A percentile compares a stretch with the other conserved stretches of the same genome.
These are phyloP conservation scores for Liodrosophila aerea DNA, from an alignment of 2,888 invertebrate genomes.

Conservation along the genomic window DNA sequence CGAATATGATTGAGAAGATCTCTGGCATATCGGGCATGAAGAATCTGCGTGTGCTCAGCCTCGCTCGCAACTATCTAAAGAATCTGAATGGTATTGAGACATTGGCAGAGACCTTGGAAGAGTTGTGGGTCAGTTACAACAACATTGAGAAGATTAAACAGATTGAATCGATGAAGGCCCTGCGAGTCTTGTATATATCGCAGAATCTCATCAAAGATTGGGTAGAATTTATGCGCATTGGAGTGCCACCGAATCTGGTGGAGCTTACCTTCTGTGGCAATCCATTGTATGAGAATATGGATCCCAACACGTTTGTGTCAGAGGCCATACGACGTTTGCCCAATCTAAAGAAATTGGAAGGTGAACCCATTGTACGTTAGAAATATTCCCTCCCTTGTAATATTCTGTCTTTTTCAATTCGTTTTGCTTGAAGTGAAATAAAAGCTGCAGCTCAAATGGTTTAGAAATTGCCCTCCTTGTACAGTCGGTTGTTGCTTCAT, in stretches of 20 bases:
- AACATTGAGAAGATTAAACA: constrained; percentile 96
- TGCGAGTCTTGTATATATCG: constrained; percentile 92
- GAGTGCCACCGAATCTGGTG: constrained; percentile 87
- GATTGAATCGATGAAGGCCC: constrained; percentile 89
- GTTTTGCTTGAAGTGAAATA: constrained; percentile 31
- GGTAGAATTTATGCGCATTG: constrained; percentile 92
- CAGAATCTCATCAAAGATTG: constrained; percentile 95
- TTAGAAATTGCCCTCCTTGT: neutral
- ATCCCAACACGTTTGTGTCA: constrained; percentile 87
- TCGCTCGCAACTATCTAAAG: constrained; percentile 96
- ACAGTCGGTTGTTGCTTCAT: neutral
- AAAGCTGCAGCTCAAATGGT: constrained; percentile 25
- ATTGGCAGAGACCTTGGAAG: constrained; percentile 92
- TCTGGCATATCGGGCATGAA: constrained; percentile 91
- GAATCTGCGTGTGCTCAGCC: constrained; percentile 91
- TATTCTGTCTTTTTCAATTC: neutral
- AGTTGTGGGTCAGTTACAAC: constrained; percentile 98
- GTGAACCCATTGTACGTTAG: constrained; percentile 83
- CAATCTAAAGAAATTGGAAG: constrained; percentile 90
- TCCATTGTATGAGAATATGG: constrained; percentile 89
- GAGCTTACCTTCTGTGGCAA: constrained; percentile 93
- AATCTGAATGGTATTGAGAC: constrained; percentile 94
- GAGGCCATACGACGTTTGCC: constrained; percentile 89
- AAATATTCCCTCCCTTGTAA: neutral
- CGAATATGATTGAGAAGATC: constrained; percentile 97